phyloP scores from a whole-genome alignment of 2,888 invertebrate species.

The Saturnia pavonia region DNA sequence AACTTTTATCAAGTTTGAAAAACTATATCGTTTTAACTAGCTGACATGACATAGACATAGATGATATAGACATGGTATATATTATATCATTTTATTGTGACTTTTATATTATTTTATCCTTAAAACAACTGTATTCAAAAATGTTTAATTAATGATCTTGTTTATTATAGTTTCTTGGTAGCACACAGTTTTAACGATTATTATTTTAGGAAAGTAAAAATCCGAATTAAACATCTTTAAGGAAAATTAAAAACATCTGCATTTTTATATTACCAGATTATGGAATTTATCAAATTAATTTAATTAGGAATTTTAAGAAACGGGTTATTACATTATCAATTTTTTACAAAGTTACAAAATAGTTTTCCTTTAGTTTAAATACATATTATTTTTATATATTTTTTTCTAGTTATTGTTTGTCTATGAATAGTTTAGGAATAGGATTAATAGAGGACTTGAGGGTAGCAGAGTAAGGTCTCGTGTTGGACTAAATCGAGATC shows the following conservation, averaged over 20 bases:
- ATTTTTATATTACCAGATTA: background rate
- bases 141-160: slow-evolving; percentile 1
- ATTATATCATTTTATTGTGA: background rate
- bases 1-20: background rate
- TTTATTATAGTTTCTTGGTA: background rate
- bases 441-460: too few relatives aligned
- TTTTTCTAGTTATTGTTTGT: too few relatives aligned
- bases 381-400: too few relatives aligned
- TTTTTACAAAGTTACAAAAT: background rate
- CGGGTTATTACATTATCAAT: background rate
- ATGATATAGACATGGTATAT: too few relatives aligned
- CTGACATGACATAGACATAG: too few relatives aligned
- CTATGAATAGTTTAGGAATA: too few relatives aligned
- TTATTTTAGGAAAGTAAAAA: background rate
- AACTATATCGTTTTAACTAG: background rate
- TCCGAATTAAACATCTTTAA: background rate
- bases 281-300: background rate
- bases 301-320: background rate
- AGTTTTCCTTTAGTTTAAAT: background rate
- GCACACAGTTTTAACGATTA: background rate
- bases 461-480: too few relatives aligned
- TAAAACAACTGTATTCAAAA: background rate
- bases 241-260: background rate
- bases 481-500: too few relatives aligned
- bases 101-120: background rate